Evolutionary conservation across 2,888 invertebrate genomes (phyloP), one percentile per base, ranked within the genome.

Genomic region (Protophormia terraenovae): DNA sequence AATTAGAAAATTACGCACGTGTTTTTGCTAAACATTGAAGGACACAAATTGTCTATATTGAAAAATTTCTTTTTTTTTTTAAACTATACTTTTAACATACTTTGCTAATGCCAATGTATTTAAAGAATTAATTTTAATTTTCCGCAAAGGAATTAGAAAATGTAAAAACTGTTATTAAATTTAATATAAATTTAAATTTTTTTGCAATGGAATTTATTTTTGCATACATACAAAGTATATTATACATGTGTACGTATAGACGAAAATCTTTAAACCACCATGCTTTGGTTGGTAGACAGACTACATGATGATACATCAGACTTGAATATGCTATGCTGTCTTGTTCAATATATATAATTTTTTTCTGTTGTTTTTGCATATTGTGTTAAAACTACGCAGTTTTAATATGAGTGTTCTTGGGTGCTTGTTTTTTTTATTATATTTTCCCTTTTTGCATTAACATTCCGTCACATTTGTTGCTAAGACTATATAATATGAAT

Each of bases 321-420:
- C 24, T 53, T 69, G 19, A 41, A 32, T n/a, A n/a, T 67, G 45
- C 24, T 29, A n/a, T 32, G 3, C 12, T 10, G 62, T 5, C 47
- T 47, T n/a, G n/a, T n/a, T 3, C 71, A 24, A 76, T 69, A 24
- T 76, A 76, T 35, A 69, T 35, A 14, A 53, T 47, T 50, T 73
- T 10, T 16, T 67, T 22, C 72, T 69, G 50, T 66, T 50, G 50
- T 4, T 62, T 38, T 16, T 62, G 60, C 55, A 32, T n/a, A n/a
- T 62, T 75, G 8, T 62, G 29, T 55, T 50, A 82, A 62, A 69
- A 83, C 38, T 72, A 83, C 76, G 64, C 64, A 77, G 82, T 82
- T 62, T n/a, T 47, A 53, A 35, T 55, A 8, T 50, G 6, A 22
- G 47, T 32, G 24, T 55, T 58, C 76, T 76, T 66, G 45, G 45